Conservation (phyloP, 2,113 vertebrate genomes). For the Corythornis madagascariensis region DNA sequence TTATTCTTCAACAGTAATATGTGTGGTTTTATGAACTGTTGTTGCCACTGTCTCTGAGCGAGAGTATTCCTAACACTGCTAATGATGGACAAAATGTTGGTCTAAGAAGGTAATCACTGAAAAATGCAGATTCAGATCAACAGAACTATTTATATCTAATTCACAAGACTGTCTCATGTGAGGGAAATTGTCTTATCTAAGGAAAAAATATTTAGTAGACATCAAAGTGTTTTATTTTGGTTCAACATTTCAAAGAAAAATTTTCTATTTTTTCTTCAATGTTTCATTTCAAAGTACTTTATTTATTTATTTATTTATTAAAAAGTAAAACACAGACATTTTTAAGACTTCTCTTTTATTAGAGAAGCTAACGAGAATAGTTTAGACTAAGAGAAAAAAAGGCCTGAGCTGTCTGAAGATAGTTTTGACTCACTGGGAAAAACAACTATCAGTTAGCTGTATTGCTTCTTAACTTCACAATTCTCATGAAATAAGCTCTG, state of each 20-base stretch:
- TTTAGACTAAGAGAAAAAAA: slow-evolving; percentile 40
- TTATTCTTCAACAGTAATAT: neutral
- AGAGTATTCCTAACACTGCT: neutral
- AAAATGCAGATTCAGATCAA: slow-evolving; percentile 36
- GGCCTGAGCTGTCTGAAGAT: neutral
- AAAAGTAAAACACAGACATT: slow-evolving; percentile 23
- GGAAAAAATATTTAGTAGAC: neutral
- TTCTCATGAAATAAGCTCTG: fast-evolving
- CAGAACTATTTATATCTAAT: slow-evolving; percentile 45
- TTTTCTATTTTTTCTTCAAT: slow-evolving; percentile 34
- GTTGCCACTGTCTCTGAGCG: neutral
- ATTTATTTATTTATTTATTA: neutral
- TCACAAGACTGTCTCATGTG: neutral
- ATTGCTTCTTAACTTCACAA: neutral
- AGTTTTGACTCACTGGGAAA: neutral
- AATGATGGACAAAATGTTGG: neutral
- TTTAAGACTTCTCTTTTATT: slow-evolving; percentile 36
- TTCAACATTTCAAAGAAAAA: slow-evolving; percentile 58
- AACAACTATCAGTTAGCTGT: neutral
- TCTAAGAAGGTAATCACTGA: fast-evolving
- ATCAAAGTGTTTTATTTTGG: slow-evolving; percentile 13
- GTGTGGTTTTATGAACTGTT: neutral
- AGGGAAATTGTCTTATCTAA: neutral
- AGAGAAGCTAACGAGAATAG: slow-evolving; percentile 44
- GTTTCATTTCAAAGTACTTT: slow-evolving; percentile 48